Conservation (phyloP, 2,888 invertebrate genomes). For the Melolontha melolontha region DNA sequence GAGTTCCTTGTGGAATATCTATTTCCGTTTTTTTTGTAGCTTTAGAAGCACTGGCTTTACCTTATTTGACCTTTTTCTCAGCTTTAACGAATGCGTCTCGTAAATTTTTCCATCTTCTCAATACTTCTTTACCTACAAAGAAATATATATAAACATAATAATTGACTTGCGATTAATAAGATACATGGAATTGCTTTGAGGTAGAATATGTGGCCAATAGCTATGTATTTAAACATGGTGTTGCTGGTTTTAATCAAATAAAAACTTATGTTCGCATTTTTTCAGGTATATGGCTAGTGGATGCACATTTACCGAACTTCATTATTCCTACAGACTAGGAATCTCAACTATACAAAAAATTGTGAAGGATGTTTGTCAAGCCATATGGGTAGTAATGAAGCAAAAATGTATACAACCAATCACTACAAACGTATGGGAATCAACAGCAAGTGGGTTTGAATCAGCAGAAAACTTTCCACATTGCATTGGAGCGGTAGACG, state of each 20-base stretch:
- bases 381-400: conserved; percentile 47
- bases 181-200: neutral
- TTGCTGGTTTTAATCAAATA: no score
- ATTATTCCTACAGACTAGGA: conserved; percentile 48
- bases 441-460: conserved; percentile 50
- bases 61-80: neutral
- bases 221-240: no score
- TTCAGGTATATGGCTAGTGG: conserved; percentile 37
- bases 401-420: conserved; percentile 47
- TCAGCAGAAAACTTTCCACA: conserved; percentile 49
- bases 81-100: conserved; percentile 2
- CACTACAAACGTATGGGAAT: conserved; percentile 45
- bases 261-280: no score
- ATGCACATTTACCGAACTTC: conserved; percentile 50
- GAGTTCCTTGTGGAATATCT: neutral
- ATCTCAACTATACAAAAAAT: conserved; percentile 48
- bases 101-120: conserved; percentile 8
- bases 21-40: conserved; percentile 2
- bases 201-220: neutral
- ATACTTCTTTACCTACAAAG: neutral
- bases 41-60: neutral
- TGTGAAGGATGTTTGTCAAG: conserved; percentile 48
- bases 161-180: neutral
- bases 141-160: neutral
- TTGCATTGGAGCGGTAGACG: conserved; percentile 51